Evolutionary conservation across 2,797 vertebrate genomes (phyloP), one percentile per base, ranked within the genome.

Genomic region (Pseudomugil gertrudae): DNA sequence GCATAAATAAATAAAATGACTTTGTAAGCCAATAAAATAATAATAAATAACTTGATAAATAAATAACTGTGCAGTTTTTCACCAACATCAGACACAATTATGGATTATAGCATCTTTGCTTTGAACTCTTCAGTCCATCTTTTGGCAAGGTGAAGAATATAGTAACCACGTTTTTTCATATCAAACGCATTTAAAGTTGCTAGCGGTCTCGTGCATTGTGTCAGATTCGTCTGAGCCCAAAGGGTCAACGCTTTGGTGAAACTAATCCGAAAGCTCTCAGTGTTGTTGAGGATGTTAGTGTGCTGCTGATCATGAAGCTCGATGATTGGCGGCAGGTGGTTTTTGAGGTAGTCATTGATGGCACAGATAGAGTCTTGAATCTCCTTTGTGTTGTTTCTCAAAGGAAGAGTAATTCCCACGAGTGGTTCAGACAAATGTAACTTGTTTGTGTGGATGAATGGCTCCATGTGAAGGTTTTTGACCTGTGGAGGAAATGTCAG

Each of bases 41-140:
- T 51, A 33, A 57, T 40, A 51, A 21, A 53, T 19, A 38, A 14
- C 55, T 32, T 62, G 21, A 66, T 43, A 65, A 24, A 66, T 48
- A 15, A 14, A 66, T 35, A 38, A 45, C 14, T 9, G 48, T 30
- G 45, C 26, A 21, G n/a, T 52, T 30, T 2, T 35, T 2, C 15
- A n/a, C 19, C 21, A 40, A 27, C 29, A 17, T 55, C 47, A 53
- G 10, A 3, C 10, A 29, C 2, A 3, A 2, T 29, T 5, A 21
- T 3, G 36, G 55, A 69, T 23, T 2, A 1, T 0, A 1, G 21
- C 0, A 2, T 1, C 0, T 29, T 0, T 0, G 32, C 11, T 6
- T 6, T 30, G 27, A 76, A 76, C 2, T 1, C 1, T 47, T 82
- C 35, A 11, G 86, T 30, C 89, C 90, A 92, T 27, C 2, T 8